These are phyloP conservation scores for Sinella curviseta DNA, from an alignment of 1,140 invertebrate genomes.

Conservation along the genomic window DNA sequence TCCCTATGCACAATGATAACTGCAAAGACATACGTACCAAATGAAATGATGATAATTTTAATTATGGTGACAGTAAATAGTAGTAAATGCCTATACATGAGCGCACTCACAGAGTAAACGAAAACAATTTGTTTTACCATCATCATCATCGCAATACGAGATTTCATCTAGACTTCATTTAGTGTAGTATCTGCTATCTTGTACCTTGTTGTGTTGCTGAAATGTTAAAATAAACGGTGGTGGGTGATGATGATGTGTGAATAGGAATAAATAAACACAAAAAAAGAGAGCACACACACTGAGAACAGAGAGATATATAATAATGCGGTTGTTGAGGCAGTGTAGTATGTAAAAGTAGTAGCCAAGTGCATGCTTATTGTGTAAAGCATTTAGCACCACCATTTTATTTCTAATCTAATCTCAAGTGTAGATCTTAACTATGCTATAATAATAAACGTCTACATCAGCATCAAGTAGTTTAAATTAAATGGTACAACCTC, in stretches of 20 bases:
- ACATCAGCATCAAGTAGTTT: not conserved
- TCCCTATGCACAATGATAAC: too few relatives aligned
- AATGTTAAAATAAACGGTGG: too few relatives aligned
- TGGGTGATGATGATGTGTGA: too few relatives aligned
- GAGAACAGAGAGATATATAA: not conserved
- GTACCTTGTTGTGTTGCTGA: too few relatives aligned
- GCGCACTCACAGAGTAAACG: not conserved
- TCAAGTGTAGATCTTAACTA: not conserved
- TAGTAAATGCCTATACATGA: not conserved
- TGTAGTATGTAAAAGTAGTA: not conserved
- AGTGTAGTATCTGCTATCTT: too few relatives aligned
- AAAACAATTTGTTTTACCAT: not conserved
- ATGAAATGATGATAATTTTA: not conserved
- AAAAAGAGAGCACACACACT: too few relatives aligned
- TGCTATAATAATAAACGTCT: not conserved
- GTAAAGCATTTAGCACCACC: not conserved
- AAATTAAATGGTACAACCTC: not conserved
- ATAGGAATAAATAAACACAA: too few relatives aligned
- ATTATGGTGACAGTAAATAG: not conserved
- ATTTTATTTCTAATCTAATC: not conserved
- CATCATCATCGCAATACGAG: not conserved
- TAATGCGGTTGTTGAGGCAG: not conserved
- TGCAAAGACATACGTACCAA: not conserved
- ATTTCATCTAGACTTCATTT: too few relatives aligned
- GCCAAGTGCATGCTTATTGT: not conserved